A percentile compares a stretch with the other conserved stretches of the same genome.
phyloP scores from a whole-genome alignment of 92 coral and sea anemone species.

The Palythoa grandis region DNA sequence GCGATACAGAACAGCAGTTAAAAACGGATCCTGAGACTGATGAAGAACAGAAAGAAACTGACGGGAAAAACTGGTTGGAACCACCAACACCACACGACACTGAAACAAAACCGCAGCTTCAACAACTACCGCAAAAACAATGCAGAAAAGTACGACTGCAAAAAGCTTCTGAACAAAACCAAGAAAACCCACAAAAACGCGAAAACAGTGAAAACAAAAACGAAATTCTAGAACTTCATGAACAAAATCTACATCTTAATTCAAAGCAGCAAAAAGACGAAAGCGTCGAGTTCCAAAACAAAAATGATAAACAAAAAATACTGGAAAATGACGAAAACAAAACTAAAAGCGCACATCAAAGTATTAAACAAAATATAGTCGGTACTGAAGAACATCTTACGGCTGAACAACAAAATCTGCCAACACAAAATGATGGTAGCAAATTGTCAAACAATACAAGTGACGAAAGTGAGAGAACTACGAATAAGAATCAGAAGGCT shows the following conservation, averaged over 20 bases:
- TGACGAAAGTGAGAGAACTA: neutral
- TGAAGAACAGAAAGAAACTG: neutral
- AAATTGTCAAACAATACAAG: neutral
- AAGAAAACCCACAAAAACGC: neutral
- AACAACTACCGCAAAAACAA: neutral
- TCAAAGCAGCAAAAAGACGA: neutral
- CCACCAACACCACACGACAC: neutral
- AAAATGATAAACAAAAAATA: too few species aligned
- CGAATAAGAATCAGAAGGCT: neutral
- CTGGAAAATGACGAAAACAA: neutral
- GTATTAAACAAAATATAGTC: neutral
- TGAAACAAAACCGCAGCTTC: neutral
- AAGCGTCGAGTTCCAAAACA: neutral
- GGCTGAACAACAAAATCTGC: neutral
- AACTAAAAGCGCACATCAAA: neutral
- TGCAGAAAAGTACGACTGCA: neutral
- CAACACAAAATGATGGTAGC: neutral
- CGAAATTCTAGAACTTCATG: neutral
- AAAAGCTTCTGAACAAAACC: neutral
- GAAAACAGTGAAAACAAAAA: neutral
- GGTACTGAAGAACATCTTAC: neutral
- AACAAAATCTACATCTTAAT: too few species aligned
- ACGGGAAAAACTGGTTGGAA: neutral
- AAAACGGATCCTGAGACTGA: neutral
- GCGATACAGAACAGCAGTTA: neutral